Conservation (phyloP, 2,113 vertebrate genomes). For the Pan troglodytes region NHGRI_mPanTro3-v2.1_pri NC_072404.2:28087501-28088000, state of each 20-base stretch:
- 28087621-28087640: background rate
- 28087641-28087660: background rate
- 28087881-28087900: background rate
- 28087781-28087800: background rate
- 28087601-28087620: constrained; percentile 37
- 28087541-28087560: background rate
- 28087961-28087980: background rate
- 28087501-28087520: background rate
- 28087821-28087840: constrained; percentile 2
- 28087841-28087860: background rate
- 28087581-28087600: background rate
- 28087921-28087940: background rate
- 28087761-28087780: background rate
- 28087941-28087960: background rate
- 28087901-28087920: background rate
- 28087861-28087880: background rate
- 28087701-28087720: background rate
- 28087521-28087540: background rate
- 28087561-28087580: background rate
- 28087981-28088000: background rate
- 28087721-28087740: background rate
- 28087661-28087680: background rate
- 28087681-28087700: background rate
- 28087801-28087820: background rate
- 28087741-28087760: background rate